Percentiles rank a stretch among this genome's conserved stretches.
These are phyloP conservation scores for Drosophila mauritiana DNA, from an alignment of 1,140 invertebrate species.

Conservation along the genomic window DNA sequence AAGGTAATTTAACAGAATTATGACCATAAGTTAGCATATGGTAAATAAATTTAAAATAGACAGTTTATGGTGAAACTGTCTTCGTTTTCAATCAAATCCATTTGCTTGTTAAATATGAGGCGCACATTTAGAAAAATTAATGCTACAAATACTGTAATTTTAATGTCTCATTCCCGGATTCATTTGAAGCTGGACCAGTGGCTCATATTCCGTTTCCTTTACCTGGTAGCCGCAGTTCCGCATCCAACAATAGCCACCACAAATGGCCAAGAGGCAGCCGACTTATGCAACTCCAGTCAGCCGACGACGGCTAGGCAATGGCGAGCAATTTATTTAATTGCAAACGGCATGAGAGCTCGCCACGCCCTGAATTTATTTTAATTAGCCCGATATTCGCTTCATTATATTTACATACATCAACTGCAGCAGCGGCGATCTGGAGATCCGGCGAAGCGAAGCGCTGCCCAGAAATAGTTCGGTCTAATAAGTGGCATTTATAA, in stretches of 20 bases:
- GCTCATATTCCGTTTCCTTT: constrained; percentile 23
- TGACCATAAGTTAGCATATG: neutral
- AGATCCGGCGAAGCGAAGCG: constrained; percentile 50
- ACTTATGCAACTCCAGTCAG: constrained; percentile 57
- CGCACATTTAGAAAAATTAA: neutral
- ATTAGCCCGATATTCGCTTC: constrained; percentile 67
- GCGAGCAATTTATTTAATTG: constrained; percentile 72
- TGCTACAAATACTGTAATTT: constrained; percentile 4
- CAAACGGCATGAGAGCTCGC: constrained; percentile 63
- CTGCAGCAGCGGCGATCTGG: constrained; percentile 36
- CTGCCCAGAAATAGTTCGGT: constrained; percentile 61
- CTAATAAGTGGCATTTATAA: constrained; percentile 79
- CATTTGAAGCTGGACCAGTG: constrained; percentile 8
- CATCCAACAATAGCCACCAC: constrained; percentile 34
- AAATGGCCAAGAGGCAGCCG: constrained; percentile 30
- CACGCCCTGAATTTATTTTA: constrained; percentile 75
- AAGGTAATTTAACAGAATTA: neutral
- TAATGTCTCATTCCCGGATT: constrained; percentile 10
- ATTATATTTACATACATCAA: constrained; percentile 52
- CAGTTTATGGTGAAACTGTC: neutral
- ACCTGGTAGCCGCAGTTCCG: constrained; percentile 28
- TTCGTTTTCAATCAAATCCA: neutral
- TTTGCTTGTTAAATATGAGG: neutral
- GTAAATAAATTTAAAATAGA: neutral
- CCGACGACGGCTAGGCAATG: constrained; percentile 26